Base-by-base conservation (phyloP, 2,888 invertebrate species). In the Rambutsinella grinnellia region DNA sequence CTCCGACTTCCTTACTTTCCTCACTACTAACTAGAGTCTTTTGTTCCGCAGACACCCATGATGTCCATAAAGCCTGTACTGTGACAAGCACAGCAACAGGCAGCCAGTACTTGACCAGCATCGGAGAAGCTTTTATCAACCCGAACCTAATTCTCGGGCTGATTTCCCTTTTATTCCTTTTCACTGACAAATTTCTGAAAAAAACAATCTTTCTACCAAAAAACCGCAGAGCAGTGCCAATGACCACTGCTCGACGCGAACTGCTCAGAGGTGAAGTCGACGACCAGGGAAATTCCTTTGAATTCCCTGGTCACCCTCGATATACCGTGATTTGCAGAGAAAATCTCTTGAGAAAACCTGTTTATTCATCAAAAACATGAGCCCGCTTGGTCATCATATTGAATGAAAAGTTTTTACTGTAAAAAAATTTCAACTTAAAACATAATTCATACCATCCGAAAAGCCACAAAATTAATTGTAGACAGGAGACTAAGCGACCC, bases 71-170 rank as follows among this genome's bases (percentile, higher is more conserved):
- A 6, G 24, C 66, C 70, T 65, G 70, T 26, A 60, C 70, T 60
- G 68, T 68, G 56, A 79, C 53, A 44, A 76, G 54, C 49, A 58
- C 76, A 53, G 69, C 79, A 10, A 77, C 54, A 69, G 76, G 79
- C 23, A 79, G 47, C 61, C 76, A 74, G 56, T 72, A 72, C 53
- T 74, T 76, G 15, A 66, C 53, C 72, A 79, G 63, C 78, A 78
- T 78, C 26, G 51, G 23, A 51, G 60, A 51, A 8, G 13, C 13
- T 21, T 63, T 19, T 28, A 26, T 54, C 62, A 63, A 61, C 69
- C 69, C 69, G 61, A 60, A 13, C 27, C 2, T 28, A 10, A 17
- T 6, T 17, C 51, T 57, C 62, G 71, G 71, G 71, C 27, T 63
- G 71, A 71, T 58, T 57, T 19, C n/a, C 65, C 44, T 44, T 10